Evolutionary conservation across 2,797 vertebrate species (phyloP).

Genomic region (Phyllotis vaccarum): DNA sequence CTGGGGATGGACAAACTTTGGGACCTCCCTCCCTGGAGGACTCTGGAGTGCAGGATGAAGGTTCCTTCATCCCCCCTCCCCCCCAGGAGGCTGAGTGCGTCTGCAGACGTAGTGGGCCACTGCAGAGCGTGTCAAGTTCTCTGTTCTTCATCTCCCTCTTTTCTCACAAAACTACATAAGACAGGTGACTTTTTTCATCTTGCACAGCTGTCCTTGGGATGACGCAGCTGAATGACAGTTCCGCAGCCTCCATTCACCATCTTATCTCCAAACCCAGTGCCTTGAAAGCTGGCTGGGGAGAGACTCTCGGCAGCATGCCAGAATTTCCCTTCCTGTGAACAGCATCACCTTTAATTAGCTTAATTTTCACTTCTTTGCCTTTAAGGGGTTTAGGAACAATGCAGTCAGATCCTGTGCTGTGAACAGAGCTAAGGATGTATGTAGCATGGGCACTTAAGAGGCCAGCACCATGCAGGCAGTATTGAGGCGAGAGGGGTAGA

Average conservation of each 20-base stretch:
- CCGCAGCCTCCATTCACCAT: neutral
- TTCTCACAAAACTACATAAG: neutral
- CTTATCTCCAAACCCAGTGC: neutral
- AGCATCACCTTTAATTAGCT: conserved; percentile 71
- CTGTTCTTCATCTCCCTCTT: neutral
- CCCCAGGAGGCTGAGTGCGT: neutral
- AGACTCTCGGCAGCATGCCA: conserved; percentile 35
- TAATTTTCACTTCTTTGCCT: conserved; percentile 74
- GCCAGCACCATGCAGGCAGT: neutral
- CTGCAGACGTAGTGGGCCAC: neutral
- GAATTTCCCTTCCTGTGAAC: conserved; percentile 51
- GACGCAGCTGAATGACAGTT: neutral
- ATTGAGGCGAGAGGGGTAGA: neutral
- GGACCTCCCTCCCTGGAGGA: neutral
- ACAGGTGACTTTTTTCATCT: neutral
- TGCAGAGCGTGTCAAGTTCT: neutral
- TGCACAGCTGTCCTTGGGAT: neutral
- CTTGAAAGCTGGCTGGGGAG: conserved; percentile 41
- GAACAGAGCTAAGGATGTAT: neutral
- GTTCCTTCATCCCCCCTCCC: neutral
- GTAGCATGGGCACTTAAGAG: neutral
- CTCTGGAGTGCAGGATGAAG: neutral
- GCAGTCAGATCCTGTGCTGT: neutral
- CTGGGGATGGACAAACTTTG: neutral
- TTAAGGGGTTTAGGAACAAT: neutral